Conservation (phyloP, 2,113 vertebrate genomes). For the Zeus faber region DNA sequence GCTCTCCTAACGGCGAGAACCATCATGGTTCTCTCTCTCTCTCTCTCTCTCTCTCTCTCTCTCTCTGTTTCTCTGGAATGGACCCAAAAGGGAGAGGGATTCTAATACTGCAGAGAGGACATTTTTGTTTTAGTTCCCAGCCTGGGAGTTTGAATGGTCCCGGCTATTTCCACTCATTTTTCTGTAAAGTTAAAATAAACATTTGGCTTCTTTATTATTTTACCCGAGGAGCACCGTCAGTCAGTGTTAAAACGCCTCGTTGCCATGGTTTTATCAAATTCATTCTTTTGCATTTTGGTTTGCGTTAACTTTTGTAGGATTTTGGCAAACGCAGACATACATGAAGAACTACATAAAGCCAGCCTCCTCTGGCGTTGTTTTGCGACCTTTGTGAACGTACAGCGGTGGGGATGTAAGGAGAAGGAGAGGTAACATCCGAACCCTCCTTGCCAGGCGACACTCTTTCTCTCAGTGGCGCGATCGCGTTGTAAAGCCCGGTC, state of each 20-base stretch:
- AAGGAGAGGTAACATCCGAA: neutral
- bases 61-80: conserved; percentile 10
- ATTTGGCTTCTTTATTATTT: neutral
- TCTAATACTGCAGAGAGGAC: too few species aligned
- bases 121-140: too few species aligned
- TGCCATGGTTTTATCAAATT: conserved; percentile 9
- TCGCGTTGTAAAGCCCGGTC: too few species aligned
- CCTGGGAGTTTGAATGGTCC: too few species aligned
- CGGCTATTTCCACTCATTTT: neutral
- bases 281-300: neutral
- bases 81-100: too few species aligned
- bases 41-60: neutral
- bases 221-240: neutral
- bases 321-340: neutral
- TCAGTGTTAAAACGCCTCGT: neutral
- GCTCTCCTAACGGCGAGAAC: too few species aligned
- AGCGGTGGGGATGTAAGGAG: too few species aligned
- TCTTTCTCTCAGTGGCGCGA: neutral
- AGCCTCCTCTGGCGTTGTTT: too few species aligned
- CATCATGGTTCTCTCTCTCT: too few species aligned
- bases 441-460: conserved; percentile 3
- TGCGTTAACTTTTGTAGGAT: conserved; percentile 4
- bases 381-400: conserved; percentile 1
- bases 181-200: neutral
- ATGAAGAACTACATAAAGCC: too few species aligned